Evolutionary conservation across 1,140 invertebrate species (phyloP), one percentile per base, ranked within the genome.

Genomic region (Scaptomyza montana): DNA sequence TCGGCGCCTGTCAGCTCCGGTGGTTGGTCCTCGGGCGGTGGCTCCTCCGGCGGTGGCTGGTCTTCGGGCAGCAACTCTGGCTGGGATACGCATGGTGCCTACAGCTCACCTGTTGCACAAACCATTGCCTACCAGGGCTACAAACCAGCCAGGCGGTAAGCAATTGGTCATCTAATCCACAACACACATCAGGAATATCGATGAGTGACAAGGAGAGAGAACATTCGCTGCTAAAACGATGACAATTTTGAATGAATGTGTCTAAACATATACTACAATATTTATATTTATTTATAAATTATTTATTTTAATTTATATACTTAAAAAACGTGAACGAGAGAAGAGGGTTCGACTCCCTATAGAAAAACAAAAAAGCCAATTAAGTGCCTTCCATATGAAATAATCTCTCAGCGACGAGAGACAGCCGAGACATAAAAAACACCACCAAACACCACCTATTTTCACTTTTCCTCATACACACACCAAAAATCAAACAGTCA

Each of bases 41-140:
- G 89, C 13, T 53, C 80, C n/a, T 72, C 79, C 43, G 71, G 54
- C 62, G 76, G 70, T 49, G 89, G 91, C 53, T 90, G 84, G 76
- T 89, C 78, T 46, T 90, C 84, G 39, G 80, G 80, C 47, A 79
- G 80, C 64, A 85, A 53, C 77, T 74, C 71, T 30, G 92, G 91
- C 74, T 92, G 91, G 91, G 91, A 92, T 57, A 46, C 89, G 68
- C 92, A 92, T 50, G 92, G 92, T 46, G 86, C 92, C 66, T 92
- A 93, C 86, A 92, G 90, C 68, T 82, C 91, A 10, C 92, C 90
- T 16, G 90, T 92, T 53, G 92, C 92, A 21, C 92, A 93, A 78
- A 89, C 92, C 36, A 82, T 93, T 39, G 92, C 93, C 59, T 93
- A 93, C 74, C 82, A 90, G 61, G 92, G 85, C 55, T 92, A 93